Base-by-base conservation (phyloP, 2,113 vertebrate species). In the Nannospalax galili region DNA sequence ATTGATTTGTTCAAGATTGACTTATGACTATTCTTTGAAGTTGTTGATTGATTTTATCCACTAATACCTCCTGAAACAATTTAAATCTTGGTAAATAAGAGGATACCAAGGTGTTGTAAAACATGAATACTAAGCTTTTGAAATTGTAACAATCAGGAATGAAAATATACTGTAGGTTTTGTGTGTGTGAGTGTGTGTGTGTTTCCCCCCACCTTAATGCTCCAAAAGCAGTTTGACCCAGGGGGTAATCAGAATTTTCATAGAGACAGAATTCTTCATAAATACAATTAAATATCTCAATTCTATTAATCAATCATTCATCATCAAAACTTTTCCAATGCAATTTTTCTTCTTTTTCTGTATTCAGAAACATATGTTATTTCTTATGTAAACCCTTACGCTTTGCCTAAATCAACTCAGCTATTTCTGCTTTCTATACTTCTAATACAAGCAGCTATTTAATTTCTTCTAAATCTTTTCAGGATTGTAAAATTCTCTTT, bases 401-500 rank as follows among this genome's bases (percentile, higher is more conserved):
- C 10, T 86, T 95, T 84, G 64, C 12, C 52, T 91, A 77, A 65
- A 80, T 82, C 24, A 89, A 42, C 11, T 19, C n/a, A 92, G 16
- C 17, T 94, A 52, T 84, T 90, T 64, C 69, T 88, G 32, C 37
- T 48, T 92, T 94, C 84, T 86, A 24, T 20, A 78, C 37, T 79
- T 92, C 56, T 92, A 94, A 96, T 58, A 92, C 40, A 92, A 89
- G 52, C 30, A 82, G 91, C 40, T 86, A 37, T 92, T 87, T 84
- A 56, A 19, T 88, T 69, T 90, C 48, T 90, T 58, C 78, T 58
- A 35, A 89, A 84, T 91, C 74, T 95, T 92, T 86, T 37, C 22
- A 14, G 22, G 52, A 12, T 86, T 92, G 95, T 60, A 97, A 92
- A 74, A 79, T 30, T 5, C 35, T 88, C 1, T 62, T 22, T 88